phyloP scores from a whole-genome alignment of 2,113 vertebrate genomes.

The Himantopus leucocephalus region DNA sequence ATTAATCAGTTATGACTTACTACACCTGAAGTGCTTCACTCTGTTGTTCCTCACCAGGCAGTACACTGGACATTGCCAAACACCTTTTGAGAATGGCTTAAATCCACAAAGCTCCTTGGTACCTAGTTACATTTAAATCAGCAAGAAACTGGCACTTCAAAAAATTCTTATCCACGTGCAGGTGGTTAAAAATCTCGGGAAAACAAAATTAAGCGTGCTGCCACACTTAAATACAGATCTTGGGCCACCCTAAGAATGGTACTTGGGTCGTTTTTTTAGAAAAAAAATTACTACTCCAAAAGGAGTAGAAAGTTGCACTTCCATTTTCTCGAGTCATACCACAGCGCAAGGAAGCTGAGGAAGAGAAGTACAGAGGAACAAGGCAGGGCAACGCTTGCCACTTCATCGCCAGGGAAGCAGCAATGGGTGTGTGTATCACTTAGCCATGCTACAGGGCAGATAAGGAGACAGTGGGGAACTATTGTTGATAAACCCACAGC shows the following conservation, averaged over 20 bases:
- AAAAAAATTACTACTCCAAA: neutral
- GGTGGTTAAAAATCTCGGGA: neutral
- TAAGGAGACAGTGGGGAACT: neutral
- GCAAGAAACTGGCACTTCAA: neutral
- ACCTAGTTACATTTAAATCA: neutral
- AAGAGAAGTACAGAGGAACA: neutral
- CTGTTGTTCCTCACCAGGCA: neutral
- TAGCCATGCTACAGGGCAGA: neutral
- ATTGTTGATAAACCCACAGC: neutral
- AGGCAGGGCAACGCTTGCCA: neutral
- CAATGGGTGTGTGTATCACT: neutral
- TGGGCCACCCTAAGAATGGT: neutral
- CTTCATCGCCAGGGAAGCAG: neutral
- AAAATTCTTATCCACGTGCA: neutral
- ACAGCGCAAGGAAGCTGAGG: neutral
- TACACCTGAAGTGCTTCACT: neutral
- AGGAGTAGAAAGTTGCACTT: neutral
- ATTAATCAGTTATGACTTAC: neutral
- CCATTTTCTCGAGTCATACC: neutral
- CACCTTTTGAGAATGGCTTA: neutral
- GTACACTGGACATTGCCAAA: neutral
- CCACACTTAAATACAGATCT: neutral
- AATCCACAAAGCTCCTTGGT: neutral
- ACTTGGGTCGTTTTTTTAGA: neutral
- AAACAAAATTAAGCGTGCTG: neutral